Evolutionary conservation across 2,888 invertebrate genomes (phyloP).

Genomic region (Endomychus coccineus): DNA sequence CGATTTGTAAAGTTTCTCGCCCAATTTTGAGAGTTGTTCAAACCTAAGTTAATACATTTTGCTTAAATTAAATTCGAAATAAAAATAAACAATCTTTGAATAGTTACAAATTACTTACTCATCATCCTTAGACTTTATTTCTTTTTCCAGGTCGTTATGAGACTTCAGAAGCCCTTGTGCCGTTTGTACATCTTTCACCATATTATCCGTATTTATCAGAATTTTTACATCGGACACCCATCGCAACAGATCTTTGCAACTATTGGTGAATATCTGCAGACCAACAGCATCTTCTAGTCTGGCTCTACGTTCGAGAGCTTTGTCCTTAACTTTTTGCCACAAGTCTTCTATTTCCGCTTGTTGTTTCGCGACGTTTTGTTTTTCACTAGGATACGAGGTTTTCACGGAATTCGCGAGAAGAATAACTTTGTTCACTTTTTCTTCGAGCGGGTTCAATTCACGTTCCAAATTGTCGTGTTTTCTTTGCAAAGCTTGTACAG

Average conservation of each 20-base stretch:
- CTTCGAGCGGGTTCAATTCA: slow-evolving; percentile 89
- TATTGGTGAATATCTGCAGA: slow-evolving; percentile 85
- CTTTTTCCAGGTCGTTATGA: slow-evolving; percentile 84
- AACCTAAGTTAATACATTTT: slow-evolving; percentile 48
- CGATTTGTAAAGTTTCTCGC: slow-evolving; percentile 63
- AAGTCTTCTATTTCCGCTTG: slow-evolving; percentile 79
- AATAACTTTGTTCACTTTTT: slow-evolving; percentile 84
- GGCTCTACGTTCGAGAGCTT: slow-evolving; percentile 75
- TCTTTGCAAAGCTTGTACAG: slow-evolving; percentile 84
- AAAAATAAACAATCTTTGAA: neutral
- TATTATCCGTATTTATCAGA: slow-evolving; percentile 67
- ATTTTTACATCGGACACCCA: slow-evolving; percentile 79
- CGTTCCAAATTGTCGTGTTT: slow-evolving; percentile 89
- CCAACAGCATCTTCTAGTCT: slow-evolving; percentile 91
- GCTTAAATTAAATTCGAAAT: neutral
- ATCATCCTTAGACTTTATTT: slow-evolving; percentile 82
- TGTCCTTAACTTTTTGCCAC: slow-evolving; percentile 82
- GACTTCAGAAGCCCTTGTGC: slow-evolving; percentile 85
- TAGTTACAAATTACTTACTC: slow-evolving; percentile 61
- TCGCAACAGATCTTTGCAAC: slow-evolving; percentile 70
- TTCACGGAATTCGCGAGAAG: slow-evolving; percentile 86
- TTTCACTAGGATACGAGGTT: slow-evolving; percentile 85
- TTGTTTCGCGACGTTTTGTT: slow-evolving; percentile 72
- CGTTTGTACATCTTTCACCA: slow-evolving; percentile 81
- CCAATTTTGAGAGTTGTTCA: slow-evolving; percentile 72